Percentiles rank a stretch among this genome's conserved stretches.
These are phyloP conservation scores for Tamias sibiricus DNA, from an alignment of 2,113 vertebrate genomes.

Conservation along the genomic window DNA sequence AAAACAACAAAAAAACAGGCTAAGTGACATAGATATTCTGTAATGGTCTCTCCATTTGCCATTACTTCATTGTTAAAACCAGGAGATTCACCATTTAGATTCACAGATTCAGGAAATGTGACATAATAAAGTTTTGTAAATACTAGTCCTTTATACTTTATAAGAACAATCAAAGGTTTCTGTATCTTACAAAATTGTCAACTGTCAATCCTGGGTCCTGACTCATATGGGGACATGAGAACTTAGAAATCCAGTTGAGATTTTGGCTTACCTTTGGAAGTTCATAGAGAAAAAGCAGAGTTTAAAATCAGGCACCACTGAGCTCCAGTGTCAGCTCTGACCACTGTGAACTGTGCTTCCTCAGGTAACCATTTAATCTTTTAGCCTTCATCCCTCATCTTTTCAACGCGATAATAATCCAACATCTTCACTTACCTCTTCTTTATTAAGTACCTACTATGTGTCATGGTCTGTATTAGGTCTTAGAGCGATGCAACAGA, in stretches of 20 bases:
- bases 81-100: not conserved
- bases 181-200: not conserved
- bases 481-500: no score
- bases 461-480: not conserved
- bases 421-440: not conserved
- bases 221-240: not conserved
- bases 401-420: not conserved
- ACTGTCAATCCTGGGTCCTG: not conserved
- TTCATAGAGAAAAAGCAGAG: not conserved
- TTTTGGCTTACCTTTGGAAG: not conserved
- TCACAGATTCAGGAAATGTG: not conserved
- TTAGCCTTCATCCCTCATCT: no score
- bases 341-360: not conserved
- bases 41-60: not conserved
- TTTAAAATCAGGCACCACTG: not conserved
- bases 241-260: not conserved
- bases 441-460: not conserved
- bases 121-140: not conserved
- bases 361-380: not conserved
- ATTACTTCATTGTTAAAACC: not conserved
- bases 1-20: no score
- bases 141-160: not conserved
- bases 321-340: not conserved
- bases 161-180: not conserved
- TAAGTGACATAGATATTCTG: not conserved